A percentile compares a stretch with the other conserved stretches of the same genome.
These are phyloP conservation scores for Pardalotus punctatus DNA, from an alignment of 2,113 vertebrate genomes.

Conservation along the genomic window DNA sequence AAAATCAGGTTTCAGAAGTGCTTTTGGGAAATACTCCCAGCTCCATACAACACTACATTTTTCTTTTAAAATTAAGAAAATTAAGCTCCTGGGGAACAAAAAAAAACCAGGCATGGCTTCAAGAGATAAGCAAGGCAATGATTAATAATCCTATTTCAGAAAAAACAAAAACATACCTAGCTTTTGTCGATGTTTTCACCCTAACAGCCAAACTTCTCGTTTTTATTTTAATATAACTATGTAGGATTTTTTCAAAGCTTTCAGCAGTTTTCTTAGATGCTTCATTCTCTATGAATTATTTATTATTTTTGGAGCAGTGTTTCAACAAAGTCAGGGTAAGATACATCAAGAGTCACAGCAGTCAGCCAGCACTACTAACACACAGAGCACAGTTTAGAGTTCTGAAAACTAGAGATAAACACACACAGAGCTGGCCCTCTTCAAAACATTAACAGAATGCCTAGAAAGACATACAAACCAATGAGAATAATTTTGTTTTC, in stretches of 20 bases:
- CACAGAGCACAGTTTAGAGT: not conserved
- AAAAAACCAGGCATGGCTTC: not conserved
- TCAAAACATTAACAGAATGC: not conserved
- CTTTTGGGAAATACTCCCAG: not conserved
- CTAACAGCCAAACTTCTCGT: slow-evolving; percentile 64
- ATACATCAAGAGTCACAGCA: not conserved
- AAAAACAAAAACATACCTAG: slow-evolving; percentile 41
- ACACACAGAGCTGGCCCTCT: not conserved
- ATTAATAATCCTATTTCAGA: not conserved
- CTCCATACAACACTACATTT: not conserved
- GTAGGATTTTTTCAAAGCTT: slow-evolving; percentile 54
- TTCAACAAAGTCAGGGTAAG: not conserved
- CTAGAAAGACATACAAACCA: not conserved
- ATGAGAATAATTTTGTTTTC: not conserved
- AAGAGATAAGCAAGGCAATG: not conserved
- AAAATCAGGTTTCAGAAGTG: not conserved
- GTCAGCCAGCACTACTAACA: not conserved
- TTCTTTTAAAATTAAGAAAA: not conserved
- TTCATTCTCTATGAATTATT: slow-evolving; percentile 71
- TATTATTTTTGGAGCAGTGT: not conserved
- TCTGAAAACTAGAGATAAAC: not conserved
- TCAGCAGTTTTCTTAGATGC: slow-evolving; percentile 44
- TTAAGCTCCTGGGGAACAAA: not conserved
- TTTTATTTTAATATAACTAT: slow-evolving; percentile 42
- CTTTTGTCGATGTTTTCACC: slow-evolving; percentile 63